A percentile compares a stretch with the other conserved stretches of the same genome.
Evolutionary conservation across 1,140 invertebrate species (phyloP).

Genomic region (Dermatophagoides farinae): DNA sequence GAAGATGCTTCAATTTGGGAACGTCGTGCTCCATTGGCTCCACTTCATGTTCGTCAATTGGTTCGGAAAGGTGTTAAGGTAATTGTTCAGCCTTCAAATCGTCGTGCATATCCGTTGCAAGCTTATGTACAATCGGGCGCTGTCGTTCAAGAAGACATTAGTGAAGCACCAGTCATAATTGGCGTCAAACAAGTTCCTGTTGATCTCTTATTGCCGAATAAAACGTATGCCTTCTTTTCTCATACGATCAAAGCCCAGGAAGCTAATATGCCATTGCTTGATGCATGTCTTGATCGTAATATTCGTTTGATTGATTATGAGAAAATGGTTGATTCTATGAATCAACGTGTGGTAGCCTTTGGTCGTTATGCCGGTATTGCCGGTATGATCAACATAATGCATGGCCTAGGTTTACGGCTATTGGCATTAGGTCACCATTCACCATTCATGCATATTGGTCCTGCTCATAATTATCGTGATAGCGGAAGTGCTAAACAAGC

Average conservation of each 20-base stretch:
- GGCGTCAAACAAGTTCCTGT: slow-evolving; percentile 94
- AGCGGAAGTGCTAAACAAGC: slow-evolving; percentile 92
- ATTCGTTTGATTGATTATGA: slow-evolving; percentile 75
- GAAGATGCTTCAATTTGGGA: slow-evolving; percentile 98
- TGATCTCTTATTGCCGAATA: slow-evolving; percentile 74
- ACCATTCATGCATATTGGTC: slow-evolving; percentile 97
- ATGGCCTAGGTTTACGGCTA: slow-evolving; percentile 78
- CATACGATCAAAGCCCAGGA: slow-evolving; percentile 99
- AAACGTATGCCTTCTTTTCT: slow-evolving; percentile 96
- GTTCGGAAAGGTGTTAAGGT: slow-evolving; percentile 72
- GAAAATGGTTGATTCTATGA: slow-evolving; percentile 68
- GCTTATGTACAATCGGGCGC: slow-evolving; percentile 72
- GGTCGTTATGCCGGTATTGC: slow-evolving; percentile 96
- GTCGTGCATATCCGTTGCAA: slow-evolving; percentile 90
- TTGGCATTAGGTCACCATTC: slow-evolving; percentile 93
- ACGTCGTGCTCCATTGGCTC: slow-evolving; percentile 76
- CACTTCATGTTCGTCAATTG: slow-evolving; percentile 67
- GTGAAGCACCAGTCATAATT: slow-evolving; percentile 80
- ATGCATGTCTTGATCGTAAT: slow-evolving; percentile 59
- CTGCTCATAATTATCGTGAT: slow-evolving; percentile 92
- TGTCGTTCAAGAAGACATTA: slow-evolving; percentile 82
- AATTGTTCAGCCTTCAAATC: slow-evolving; percentile 90
- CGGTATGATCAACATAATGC: slow-evolving; percentile 95
- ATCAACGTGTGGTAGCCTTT: slow-evolving; percentile 85
- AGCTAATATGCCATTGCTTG: slow-evolving; percentile 87